Evolutionary conservation across 2,888 invertebrate genomes (phyloP), one percentile per base, ranked within the genome.

Genomic region (Plutella xylostella): DNA sequence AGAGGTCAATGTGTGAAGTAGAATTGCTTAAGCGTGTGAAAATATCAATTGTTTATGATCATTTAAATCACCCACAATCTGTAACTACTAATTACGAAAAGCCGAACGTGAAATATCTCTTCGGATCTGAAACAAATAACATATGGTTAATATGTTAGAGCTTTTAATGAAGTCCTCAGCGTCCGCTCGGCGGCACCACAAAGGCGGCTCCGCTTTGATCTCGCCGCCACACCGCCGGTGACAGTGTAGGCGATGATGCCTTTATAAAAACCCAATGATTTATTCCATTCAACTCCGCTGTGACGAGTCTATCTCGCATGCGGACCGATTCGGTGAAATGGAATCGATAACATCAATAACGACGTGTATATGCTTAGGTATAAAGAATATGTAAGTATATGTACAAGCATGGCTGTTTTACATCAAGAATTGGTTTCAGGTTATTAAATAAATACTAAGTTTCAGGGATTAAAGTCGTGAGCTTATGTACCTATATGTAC

Each of bases 261-360:
- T 76, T 70, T 73, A 79, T 78, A 82, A 83, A 79, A 83, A 78
- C 70, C 57, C 61, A 64, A 72, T 78, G 79, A 80, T 80, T 80
- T 80, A 82, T 75, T 64, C 64, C 59, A 48, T 66, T 60, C 56
- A 55, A 50, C 55, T 46, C 46, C 54, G 52, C 51, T 53, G 54
- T 62, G 58, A 61, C 55, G 59, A 56, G 49, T 61, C 57, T 60
- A 63, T 66, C 55, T 20, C 33, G 14, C 1, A n/a, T n/a, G 14
- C n/a, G 6, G 31, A 14, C 4, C 31, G 4, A n/a, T 31, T 37
- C 9, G 35, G 19, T 4, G 6, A 31, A 4, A 31, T 25, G 14
- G 6, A n/a, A n/a, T n/a, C n/a, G n/a, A n/a, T n/a, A n/a, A n/a
- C n/a, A n/a, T n/a, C n/a, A n/a, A n/a, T n/a, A n/a, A n/a, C n/a